These are phyloP conservation scores for Tribolium freemani DNA, from an alignment of 2,888 invertebrate species.

Conservation along the genomic window DNA sequence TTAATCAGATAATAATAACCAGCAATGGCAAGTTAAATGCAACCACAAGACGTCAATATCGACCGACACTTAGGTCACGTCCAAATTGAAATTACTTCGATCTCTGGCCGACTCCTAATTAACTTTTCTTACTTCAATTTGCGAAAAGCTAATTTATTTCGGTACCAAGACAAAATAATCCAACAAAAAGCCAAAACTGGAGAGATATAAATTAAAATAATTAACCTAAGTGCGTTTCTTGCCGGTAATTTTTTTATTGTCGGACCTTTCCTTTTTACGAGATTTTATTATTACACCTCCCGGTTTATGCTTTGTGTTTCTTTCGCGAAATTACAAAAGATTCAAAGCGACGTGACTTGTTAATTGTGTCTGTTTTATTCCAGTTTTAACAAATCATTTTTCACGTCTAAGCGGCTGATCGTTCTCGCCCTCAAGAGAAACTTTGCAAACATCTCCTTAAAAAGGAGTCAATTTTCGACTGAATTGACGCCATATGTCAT, in stretches of 20 bases:
- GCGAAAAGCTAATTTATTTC: constrained; percentile 62
- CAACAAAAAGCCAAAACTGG: constrained; percentile 56
- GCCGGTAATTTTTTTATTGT: constrained; percentile 31
- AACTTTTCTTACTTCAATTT: constrained; percentile 62
- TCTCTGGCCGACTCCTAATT: constrained; percentile 51
- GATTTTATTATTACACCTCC: constrained; percentile 32
- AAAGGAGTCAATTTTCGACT: neutral
- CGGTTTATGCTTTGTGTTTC: constrained; percentile 7
- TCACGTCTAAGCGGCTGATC: too few relatives aligned
- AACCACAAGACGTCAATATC: neutral
- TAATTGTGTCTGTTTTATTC: constrained; percentile 12
- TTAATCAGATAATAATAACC: constrained; percentile 33
- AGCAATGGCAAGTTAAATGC: constrained; percentile 15
- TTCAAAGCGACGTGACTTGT: constrained; percentile 26
- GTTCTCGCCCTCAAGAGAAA: neutral
- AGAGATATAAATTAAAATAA: constrained; percentile 62
- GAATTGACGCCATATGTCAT: neutral
- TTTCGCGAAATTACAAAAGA: constrained; percentile 30
- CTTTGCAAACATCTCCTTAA: neutral
- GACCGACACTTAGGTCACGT: neutral
- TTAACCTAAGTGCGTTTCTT: constrained; percentile 49
- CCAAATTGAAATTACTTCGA: neutral
- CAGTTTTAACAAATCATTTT: too few relatives aligned
- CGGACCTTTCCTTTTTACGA: constrained; percentile 5
- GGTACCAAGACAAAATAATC: constrained; percentile 61